Evolutionary conservation across 2,113 vertebrate species (phyloP).

Genomic region (Phycodurus eques): DNA sequence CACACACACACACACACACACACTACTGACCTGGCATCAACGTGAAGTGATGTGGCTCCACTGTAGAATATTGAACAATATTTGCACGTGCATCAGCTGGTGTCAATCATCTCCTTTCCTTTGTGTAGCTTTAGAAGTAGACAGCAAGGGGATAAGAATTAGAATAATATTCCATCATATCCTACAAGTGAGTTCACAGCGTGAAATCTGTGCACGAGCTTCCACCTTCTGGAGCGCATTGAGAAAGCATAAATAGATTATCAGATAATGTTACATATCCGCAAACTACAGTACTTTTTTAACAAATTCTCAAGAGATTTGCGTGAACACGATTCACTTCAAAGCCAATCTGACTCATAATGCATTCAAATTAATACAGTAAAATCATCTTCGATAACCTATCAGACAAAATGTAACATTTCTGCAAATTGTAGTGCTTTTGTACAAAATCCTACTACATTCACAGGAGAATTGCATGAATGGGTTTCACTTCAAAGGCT

Average conservation of each 20-base stretch:
- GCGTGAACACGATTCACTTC: neutral
- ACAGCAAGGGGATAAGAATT: neutral
- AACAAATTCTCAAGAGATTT: neutral
- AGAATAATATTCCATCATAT: constrained; percentile 12
- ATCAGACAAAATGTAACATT: neutral
- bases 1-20: neutral
- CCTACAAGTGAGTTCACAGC: neutral
- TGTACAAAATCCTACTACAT: neutral
- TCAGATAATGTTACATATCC: neutral
- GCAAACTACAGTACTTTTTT: neutral
- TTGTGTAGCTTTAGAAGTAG: neutral
- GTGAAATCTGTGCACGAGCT: neutral
- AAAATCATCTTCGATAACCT: neutral
- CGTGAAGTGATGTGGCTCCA: neutral
- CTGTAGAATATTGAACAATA: neutral
- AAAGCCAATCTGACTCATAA: neutral
- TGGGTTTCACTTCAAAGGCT: neutral
- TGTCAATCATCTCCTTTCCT: constrained; percentile 13
- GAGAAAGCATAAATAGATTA: neutral
- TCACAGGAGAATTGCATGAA: neutral
- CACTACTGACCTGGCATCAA: neutral
- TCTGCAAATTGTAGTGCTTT: neutral
- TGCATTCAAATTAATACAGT: neutral
- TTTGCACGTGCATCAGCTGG: constrained; percentile 21
- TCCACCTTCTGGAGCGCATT: constrained; percentile 9